phyloP scores from a whole-genome alignment of 92 coral and sea anemone species.

The Micromussa lordhowensis region DNA sequence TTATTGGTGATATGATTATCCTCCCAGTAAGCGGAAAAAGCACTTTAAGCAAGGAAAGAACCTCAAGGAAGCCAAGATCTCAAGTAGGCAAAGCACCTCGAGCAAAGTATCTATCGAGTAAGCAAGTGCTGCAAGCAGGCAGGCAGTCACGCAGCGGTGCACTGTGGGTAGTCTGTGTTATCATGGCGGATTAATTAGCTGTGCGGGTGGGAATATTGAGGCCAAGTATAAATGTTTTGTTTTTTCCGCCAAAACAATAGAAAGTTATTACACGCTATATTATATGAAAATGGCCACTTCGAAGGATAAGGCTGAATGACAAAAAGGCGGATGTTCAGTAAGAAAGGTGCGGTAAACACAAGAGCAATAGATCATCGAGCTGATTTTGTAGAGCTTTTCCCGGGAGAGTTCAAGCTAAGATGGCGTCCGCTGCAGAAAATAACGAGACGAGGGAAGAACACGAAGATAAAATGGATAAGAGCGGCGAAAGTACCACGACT shows the following conservation, averaged over 20 bases:
- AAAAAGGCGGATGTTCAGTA: neutral
- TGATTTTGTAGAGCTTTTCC: conserved; percentile 4
- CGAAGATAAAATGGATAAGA: conserved; percentile 11
- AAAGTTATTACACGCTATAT: conserved; percentile 3
- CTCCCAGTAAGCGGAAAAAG: too few relatives aligned
- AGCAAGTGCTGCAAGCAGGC: too few relatives aligned
- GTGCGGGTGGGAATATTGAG: neutral
- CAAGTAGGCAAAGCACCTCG: too few relatives aligned
- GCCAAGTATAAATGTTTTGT: neutral
- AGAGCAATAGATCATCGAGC: conserved; percentile 18
- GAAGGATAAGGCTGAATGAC: neutral
- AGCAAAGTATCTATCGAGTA: too few relatives aligned
- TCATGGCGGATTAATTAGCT: conserved; percentile 27
- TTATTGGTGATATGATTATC: too few relatives aligned
- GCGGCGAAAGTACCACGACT: neutral
- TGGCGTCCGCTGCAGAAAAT: conserved; percentile 53
- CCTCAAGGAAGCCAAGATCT: too few relatives aligned
- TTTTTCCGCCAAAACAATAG: conserved; percentile 10
- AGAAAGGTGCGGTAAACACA: neutral
- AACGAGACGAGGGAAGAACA: conserved; percentile 36
- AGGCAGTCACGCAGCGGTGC: neutral
- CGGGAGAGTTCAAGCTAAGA: neutral
- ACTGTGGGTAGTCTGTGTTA: conserved; percentile 41
- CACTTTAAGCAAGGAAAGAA: too few relatives aligned
- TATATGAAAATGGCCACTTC: conserved; percentile 1